These are phyloP conservation scores for Hydropotes inermis DNA, from an alignment of 2,113 vertebrate genomes.

Conservation along the genomic window DNA sequence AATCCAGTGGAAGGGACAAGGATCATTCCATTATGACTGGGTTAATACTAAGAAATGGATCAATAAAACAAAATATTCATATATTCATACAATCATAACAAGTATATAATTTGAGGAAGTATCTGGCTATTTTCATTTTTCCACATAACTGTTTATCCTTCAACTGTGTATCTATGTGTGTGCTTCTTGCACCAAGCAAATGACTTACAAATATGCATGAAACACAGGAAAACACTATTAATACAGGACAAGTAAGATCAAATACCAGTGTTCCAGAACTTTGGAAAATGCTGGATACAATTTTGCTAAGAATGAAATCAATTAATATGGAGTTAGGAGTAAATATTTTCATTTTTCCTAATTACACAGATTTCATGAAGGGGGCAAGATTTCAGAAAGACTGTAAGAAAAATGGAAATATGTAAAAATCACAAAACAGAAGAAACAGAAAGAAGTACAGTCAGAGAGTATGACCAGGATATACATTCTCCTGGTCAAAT, in stretches of 20 bases:
- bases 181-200: neutral
- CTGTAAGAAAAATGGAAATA: neutral
- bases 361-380: neutral
- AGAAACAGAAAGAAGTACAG: neutral
- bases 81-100: neutral
- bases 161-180: neutral
- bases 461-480: neutral
- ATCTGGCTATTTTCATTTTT: slow-evolving; percentile 11
- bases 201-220: neutral
- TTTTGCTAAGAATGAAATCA: slow-evolving; percentile 5
- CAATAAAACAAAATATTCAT: neutral
- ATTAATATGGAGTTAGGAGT: neutral
- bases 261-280: neutral
- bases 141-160: neutral
- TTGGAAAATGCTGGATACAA: neutral
- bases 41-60: neutral
- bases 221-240: slow-evolving; percentile 7
- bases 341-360: neutral
- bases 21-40: neutral
- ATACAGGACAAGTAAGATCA: neutral
- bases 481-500: neutral
- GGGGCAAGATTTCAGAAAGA: neutral
- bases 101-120: neutral
- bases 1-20: neutral
- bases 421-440: neutral